Base-by-base conservation (phyloP, 2,888 invertebrate genomes). In the Andrena chrysosceles region DNA sequence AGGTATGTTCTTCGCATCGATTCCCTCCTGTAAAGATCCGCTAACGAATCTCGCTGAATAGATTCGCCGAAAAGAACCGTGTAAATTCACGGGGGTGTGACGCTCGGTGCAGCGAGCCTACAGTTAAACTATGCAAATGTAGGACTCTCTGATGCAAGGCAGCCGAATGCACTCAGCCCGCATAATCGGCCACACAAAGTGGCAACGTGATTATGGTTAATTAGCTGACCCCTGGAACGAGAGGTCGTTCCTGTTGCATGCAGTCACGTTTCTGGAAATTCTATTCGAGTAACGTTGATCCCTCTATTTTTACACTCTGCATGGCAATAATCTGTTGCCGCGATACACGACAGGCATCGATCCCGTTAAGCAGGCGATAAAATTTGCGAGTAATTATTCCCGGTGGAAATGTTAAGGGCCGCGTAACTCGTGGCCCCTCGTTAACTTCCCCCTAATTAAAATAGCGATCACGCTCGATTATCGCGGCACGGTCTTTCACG, bases 101-200 rank as follows among this genome's bases (percentile, higher is more conserved):
- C 49, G 66, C 29, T 49, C 52, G 49, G 71, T 48, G 62, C 64
- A 33, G 23, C 16, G 69, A 59, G 48, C 33, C 56, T 59, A 69
- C 77, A 77, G 84, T 86, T 85, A 70, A 80, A 81, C 84, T 78
- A 85, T 83, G 83, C 76, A 84, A 86, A 86, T 77, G 71, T 62
- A 20, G 31, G 48, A 74, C 66, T 73, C 60, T 71, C 67, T 72
- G 64, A 72, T 23, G 66, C 75, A 69, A 75, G 82, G 69, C 77
- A 73, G 83, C 71, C 69, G 74, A 73, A 42, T 74, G 60, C 83
- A 70, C 66, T 64, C 66, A 60, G 29, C 75, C 67, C 64, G 81
- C 85, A 84, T 84, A 88, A 88, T 85, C 81, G 59, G 35, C 20
- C 67, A 66, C 60, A 70, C 77, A 82, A 85, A 79, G 71, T 81